A percentile compares a stretch with the other conserved stretches of the same genome.
These are phyloP conservation scores for Volucella inflata DNA, from an alignment of 2,888 invertebrate genomes.

Conservation along the genomic window DNA sequence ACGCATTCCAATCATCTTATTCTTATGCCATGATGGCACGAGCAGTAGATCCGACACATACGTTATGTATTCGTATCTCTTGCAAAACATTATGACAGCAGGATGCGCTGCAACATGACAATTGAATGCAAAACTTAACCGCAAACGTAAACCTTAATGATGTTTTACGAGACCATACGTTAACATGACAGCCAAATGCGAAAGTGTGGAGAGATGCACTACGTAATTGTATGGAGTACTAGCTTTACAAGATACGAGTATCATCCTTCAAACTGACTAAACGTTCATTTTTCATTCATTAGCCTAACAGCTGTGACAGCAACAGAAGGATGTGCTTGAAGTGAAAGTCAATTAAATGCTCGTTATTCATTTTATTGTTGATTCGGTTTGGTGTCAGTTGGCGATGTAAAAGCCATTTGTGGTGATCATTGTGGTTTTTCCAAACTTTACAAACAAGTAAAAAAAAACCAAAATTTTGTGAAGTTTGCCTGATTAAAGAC, in stretches of 20 bases:
- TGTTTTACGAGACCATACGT: slow-evolving; percentile 42
- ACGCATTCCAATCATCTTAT: slow-evolving; percentile 34
- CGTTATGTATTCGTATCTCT: slow-evolving; percentile 23
- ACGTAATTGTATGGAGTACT: slow-evolving; percentile 14
- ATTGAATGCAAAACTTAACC: slow-evolving; percentile 46
- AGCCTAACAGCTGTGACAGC: slow-evolving; percentile 24
- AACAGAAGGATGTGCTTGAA: slow-evolving; percentile 37
- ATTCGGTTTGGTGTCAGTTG: no score
- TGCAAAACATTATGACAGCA: slow-evolving; percentile 72
- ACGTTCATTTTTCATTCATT: slow-evolving; percentile 58
- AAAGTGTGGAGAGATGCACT: no score
- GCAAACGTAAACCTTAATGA: slow-evolving; percentile 49
- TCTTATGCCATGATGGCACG: not conserved
- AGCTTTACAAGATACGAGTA: not conserved
- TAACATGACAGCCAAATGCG: no score
- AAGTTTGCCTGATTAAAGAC: no score
- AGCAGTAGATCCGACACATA: not conserved
- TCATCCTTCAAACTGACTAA: slow-evolving; percentile 53
- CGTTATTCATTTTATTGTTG: slow-evolving; percentile 45
- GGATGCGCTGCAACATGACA: slow-evolving; percentile 53
- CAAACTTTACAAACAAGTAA: no score
- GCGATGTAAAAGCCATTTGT: no score
- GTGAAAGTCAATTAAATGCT: slow-evolving; percentile 72
- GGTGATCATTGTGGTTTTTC: no score
- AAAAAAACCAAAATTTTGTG: no score